phyloP scores from a whole-genome alignment of 2,113 vertebrate genomes.

The Accipiter virgatus region DNA sequence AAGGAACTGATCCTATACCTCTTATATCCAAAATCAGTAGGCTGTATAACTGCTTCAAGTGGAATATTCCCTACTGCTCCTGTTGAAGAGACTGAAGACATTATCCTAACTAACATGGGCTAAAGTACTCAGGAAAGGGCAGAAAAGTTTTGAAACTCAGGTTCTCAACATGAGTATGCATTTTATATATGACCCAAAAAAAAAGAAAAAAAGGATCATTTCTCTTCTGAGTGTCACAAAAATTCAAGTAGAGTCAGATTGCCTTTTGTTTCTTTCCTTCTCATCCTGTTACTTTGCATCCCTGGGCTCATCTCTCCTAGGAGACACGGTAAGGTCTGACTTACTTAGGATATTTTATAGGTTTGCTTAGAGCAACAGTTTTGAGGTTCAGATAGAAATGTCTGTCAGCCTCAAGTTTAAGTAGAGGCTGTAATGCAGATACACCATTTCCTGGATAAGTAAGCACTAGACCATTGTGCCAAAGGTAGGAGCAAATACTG shows the following conservation, averaged over 20 bases:
- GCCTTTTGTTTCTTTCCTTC: background rate
- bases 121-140: background rate
- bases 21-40: background rate
- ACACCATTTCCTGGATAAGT: background rate
- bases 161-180: background rate
- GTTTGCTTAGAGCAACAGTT: background rate
- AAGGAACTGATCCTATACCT: background rate
- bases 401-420: background rate
- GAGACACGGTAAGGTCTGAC: background rate
- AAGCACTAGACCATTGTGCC: background rate
- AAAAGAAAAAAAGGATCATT: background rate
- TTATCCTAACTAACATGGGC: background rate
- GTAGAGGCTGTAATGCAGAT: background rate
- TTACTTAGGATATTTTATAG: background rate
- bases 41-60: background rate
- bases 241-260: background rate
- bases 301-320: background rate
- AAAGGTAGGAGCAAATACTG: background rate
- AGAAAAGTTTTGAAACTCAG: background rate
- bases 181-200: background rate
- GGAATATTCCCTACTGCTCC: background rate
- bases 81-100: background rate
- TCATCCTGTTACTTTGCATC: background rate
- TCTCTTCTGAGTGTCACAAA: background rate
- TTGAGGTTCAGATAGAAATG: background rate